A percentile compares a stretch with the other conserved stretches of the same genome.
phyloP scores from a whole-genome alignment of 1,140 invertebrate genomes.

The Drosophila ohnishii region DNA sequence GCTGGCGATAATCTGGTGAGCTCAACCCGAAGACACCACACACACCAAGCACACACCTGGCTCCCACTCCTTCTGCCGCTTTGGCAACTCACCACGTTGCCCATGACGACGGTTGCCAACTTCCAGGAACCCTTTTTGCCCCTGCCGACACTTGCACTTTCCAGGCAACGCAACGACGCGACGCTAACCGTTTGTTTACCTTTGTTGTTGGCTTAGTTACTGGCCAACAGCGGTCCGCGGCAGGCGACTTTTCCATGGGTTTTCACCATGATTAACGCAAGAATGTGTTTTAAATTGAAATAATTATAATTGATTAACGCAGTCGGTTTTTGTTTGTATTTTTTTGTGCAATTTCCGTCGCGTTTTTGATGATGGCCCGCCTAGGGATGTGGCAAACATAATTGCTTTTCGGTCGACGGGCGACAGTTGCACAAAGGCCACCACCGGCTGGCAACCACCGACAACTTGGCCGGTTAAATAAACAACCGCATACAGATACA shows the following conservation, averaged over 20 bases:
- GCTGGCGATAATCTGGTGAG: constrained; percentile 65
- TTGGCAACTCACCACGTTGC: constrained; percentile 68
- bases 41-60: constrained; percentile 21
- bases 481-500: constrained; percentile 16
- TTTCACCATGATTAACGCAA: constrained; percentile 56
- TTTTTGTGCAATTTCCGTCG: constrained; percentile 2
- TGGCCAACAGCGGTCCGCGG: constrained; percentile 48
- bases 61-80: background rate
- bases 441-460: constrained; percentile 19
- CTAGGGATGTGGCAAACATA: constrained; percentile 42
- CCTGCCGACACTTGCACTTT: constrained; percentile 66
- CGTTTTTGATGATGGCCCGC: constrained; percentile 11
- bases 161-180: constrained; percentile 49
- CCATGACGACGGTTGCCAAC: constrained; percentile 38
- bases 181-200: constrained; percentile 53
- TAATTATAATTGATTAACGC: constrained; percentile 62
- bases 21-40: constrained; percentile 10
- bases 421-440: constrained; percentile 20
- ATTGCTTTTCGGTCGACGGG: constrained; percentile 37
- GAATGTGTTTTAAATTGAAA: constrained; percentile 52
- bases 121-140: constrained; percentile 6
- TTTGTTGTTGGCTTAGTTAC: constrained; percentile 67
- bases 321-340: constrained; percentile 9
- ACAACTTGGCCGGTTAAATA: constrained; percentile 27
- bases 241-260: background rate